Evolutionary conservation across 2,888 invertebrate species (phyloP), one percentile per base, ranked within the genome.

Genomic region (Luperina testacea): DNA sequence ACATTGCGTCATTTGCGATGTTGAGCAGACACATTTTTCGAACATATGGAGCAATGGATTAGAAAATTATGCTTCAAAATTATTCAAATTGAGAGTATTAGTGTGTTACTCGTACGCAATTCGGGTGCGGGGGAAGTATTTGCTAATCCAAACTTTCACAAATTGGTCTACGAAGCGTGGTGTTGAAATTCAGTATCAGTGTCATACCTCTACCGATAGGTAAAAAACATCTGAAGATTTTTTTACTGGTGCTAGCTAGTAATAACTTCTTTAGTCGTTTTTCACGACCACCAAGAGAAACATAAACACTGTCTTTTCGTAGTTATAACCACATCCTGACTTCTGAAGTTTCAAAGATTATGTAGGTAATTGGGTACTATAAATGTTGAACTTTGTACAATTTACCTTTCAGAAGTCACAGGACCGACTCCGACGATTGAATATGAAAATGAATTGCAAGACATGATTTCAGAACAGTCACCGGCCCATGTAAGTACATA

Each of bases 401-500:
- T 61, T 79, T 63, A n/a, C 42, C 57, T 79, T 69, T 38, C 81
- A 88, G 88, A 69, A 64, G 11, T 71, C 2, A n/a, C 72, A 45
- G 80, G 45, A 48, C 1, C 71, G 0, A 11, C 75, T 45, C 80
- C 82, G 2, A 76, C 75, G 11, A 63, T 53, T 0, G 45, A 75
- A 8, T 81, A 81, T 59, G 68, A 75, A 11, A 72, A 80, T 17
- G 48, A 80, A 13, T 20, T 74, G 2, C 71, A 83, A 17, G 80
- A 77, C 1, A 38, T 57, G 5, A 24, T 67, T 0, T 20, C 77
- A n/a, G 83, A 88, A 1, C 80, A 78, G 57, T 72, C 82, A 0
- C 68, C 83, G 2, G 32, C 45, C 11, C 72, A 78, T 59, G 90
- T 90, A 45, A 84, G 89, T 88, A 71, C 13, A n/a, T 68, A n/a